These are phyloP conservation scores for Polietes domitor DNA, from an alignment of 2,888 invertebrate genomes.

Conservation along the genomic window DNA sequence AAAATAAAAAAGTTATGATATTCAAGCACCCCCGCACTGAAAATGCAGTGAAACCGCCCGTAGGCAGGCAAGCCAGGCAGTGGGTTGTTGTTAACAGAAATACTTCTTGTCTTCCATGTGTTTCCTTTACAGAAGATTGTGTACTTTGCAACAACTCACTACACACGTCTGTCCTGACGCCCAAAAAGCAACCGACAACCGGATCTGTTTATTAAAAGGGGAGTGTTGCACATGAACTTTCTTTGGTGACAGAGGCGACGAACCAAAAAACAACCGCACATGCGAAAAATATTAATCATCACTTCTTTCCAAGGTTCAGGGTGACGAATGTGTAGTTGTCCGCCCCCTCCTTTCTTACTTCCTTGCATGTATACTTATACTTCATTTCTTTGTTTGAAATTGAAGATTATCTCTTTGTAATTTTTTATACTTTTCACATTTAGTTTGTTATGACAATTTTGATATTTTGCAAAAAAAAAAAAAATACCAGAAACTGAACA, in stretches of 20 bases:
- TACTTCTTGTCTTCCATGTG: background rate
- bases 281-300: constrained; percentile 22
- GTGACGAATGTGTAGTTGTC: background rate
- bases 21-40: background rate
- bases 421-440: background rate
- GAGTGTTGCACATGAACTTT: constrained; percentile 54
- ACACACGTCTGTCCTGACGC: background rate
- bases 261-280: background rate
- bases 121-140: background rate
- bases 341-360: background rate
- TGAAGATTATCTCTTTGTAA: background rate
- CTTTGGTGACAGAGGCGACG: constrained; percentile 23
- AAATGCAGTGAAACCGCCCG: background rate
- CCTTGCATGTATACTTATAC: background rate
- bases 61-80: background rate
- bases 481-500: too few relatives aligned
- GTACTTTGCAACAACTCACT: background rate
- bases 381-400: background rate
- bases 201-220: constrained; percentile 38
- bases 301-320: background rate
- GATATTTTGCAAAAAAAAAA: background rate
- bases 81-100: background rate
- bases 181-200: constrained; percentile 18
- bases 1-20: background rate
- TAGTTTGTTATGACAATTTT: background rate